A percentile compares a stretch with the other conserved stretches of the same genome.
Conservation (phyloP, 2,888 invertebrate genomes). For the Eremobia ochroleuca region DNA sequence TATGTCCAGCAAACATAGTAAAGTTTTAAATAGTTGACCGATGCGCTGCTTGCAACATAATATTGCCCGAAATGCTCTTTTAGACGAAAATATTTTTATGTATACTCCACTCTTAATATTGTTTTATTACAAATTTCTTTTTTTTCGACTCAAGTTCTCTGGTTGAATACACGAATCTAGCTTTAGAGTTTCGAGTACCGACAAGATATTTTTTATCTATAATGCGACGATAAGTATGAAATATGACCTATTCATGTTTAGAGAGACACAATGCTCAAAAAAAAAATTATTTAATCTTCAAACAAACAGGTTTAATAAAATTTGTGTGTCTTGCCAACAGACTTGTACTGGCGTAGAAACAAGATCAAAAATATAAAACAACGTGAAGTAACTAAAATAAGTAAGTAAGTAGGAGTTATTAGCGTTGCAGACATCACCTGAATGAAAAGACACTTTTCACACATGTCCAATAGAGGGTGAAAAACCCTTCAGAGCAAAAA, state of each 20-base stretch:
- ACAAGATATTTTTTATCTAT: not conserved
- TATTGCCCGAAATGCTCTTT: not conserved
- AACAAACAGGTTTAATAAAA: not conserved
- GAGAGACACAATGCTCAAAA: not conserved
- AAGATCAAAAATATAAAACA: slow-evolving; percentile 1
- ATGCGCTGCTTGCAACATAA: not conserved
- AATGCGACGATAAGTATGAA: not conserved
- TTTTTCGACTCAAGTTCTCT: not conserved
- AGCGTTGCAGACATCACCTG: not conserved
- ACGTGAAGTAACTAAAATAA: not conserved
- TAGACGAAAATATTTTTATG: not conserved
- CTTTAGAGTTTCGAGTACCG: not conserved
- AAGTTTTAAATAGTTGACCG: slow-evolving; percentile 14
- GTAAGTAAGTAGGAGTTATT: not conserved
- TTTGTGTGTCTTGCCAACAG: not conserved
- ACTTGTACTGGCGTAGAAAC: not conserved
- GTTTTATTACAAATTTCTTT: not conserved
- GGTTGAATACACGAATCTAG: not conserved
- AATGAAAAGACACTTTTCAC: slow-evolving; percentile 14
- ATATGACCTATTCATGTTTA: not conserved
- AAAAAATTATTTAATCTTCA: not conserved
- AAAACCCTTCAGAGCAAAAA: slow-evolving; percentile 4
- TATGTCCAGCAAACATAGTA: slow-evolving; percentile 8
- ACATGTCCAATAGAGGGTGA: not conserved
- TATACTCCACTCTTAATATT: not conserved